phyloP scores from a whole-genome alignment of 2,888 invertebrate genomes.

The Sphecodes monilicornis region DNA sequence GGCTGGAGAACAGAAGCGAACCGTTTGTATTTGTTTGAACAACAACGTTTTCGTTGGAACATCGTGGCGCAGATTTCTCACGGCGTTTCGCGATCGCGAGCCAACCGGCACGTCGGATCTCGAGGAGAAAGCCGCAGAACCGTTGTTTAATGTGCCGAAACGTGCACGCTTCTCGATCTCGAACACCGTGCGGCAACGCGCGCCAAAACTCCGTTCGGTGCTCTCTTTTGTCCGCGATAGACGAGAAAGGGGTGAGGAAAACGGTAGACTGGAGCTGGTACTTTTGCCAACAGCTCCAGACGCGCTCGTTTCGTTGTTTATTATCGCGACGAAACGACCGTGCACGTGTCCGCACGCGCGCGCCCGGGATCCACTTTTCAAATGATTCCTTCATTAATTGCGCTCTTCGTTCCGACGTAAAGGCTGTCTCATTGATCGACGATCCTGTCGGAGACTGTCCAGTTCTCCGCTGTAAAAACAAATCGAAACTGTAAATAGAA shows the following conservation, averaged over 20 bases:
- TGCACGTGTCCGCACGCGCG: slow-evolving; percentile 20
- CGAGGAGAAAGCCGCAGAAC: slow-evolving; percentile 29
- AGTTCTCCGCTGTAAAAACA: not conserved
- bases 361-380: not conserved
- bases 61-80: slow-evolving; percentile 11
- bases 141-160: slow-evolving; percentile 28
- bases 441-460: not conserved
- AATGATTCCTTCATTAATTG: slow-evolving; percentile 23
- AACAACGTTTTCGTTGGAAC: not conserved
- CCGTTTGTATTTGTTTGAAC: not conserved
- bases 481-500: not conserved
- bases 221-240: slow-evolving; percentile 64
- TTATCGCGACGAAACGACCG: slow-evolving; percentile 43
- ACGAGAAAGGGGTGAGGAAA: slow-evolving; percentile 4
- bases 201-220: slow-evolving; percentile 42
- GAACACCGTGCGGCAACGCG: not conserved
- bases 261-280: slow-evolving; percentile 59
- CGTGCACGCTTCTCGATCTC: slow-evolving; percentile 25
- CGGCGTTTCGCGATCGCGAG: not conserved
- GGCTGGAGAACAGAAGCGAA: not conserved
- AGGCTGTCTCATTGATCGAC: not conserved
- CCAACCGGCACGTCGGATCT: not conserved
- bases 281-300: slow-evolving; percentile 72
- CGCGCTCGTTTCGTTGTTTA: slow-evolving; percentile 44
- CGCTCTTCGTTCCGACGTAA: not conserved